A percentile compares a stretch with the other conserved stretches of the same genome.
phyloP scores from a whole-genome alignment of 2,113 vertebrate genomes.

The Clinocottus analis region DNA sequence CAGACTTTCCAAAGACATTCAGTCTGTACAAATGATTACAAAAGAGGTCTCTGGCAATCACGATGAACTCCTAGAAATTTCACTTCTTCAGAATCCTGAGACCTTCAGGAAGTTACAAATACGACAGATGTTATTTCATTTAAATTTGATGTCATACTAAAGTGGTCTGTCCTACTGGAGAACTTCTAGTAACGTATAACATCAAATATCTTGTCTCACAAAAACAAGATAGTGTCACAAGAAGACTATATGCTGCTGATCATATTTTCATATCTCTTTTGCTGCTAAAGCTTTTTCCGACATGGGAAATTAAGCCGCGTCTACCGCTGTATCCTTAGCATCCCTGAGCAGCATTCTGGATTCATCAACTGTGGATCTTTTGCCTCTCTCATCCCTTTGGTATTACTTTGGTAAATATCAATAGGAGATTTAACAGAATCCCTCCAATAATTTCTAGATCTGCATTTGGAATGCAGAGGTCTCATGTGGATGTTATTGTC shows the following conservation, averaged over 20 bases:
- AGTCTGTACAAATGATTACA: not conserved
- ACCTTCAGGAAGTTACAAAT: slow-evolving; percentile 2
- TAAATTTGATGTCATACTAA: not conserved
- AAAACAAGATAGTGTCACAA: not conserved
- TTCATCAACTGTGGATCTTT: not conserved
- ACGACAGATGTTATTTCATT: not conserved
- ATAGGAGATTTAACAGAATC: not conserved
- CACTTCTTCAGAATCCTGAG: not conserved
- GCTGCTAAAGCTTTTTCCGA: not conserved
- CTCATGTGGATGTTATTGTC: not conserved
- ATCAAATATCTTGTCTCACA: not conserved
- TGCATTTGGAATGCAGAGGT: not conserved
- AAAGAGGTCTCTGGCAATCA: not conserved
- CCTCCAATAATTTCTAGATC: not conserved
- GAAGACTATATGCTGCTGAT: not conserved
- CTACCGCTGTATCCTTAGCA: not conserved
- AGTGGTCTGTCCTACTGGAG: not conserved
- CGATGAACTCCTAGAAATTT: not conserved
- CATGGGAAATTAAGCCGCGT: not conserved
- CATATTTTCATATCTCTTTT: not conserved
- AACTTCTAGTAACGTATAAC: not conserved
- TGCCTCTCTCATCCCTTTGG: not conserved
- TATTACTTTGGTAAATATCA: not conserved
- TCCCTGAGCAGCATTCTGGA: not conserved
- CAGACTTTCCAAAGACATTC: not conserved